These are phyloP conservation scores for Pelecanus crispus DNA, from an alignment of 2,113 vertebrate genomes.

Conservation along the genomic window DNA sequence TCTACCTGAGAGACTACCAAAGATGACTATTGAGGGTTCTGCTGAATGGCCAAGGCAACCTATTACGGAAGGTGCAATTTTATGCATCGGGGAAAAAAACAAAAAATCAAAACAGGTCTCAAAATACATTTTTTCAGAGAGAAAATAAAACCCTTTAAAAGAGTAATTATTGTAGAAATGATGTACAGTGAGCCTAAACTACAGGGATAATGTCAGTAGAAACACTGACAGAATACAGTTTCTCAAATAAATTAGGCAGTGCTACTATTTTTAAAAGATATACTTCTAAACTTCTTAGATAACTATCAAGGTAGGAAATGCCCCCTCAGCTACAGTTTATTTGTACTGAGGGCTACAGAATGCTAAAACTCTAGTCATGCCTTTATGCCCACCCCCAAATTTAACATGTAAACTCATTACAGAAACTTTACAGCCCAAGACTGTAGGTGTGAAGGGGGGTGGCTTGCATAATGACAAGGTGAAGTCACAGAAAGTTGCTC, in stretches of 20 bases:
- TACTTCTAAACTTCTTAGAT: not conserved
- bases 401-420: constrained; percentile 23
- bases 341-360: constrained; percentile 16
- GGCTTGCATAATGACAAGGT: constrained; percentile 56
- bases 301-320: constrained; percentile 6
- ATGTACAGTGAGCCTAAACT: not conserved
- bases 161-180: not conserved
- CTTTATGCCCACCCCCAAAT: constrained; percentile 9
- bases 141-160: not conserved
- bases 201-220: not conserved
- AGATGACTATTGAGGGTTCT: not conserved
- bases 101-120: not conserved
- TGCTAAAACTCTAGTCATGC: constrained; percentile 12
- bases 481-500: constrained; percentile 54
- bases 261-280: not conserved
- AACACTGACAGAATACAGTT: not conserved
- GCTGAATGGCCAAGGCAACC: not conserved
- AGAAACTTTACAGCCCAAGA: constrained; percentile 41
- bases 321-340: not conserved
- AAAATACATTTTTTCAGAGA: not conserved
- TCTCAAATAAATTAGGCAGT: not conserved
- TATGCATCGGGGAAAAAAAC: not conserved
- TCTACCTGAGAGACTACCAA: not conserved
- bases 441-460: constrained; percentile 51
- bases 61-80: not conserved